Evolutionary conservation across 2,113 vertebrate species (phyloP).

Genomic region (Bufo gargarizans): DNA sequence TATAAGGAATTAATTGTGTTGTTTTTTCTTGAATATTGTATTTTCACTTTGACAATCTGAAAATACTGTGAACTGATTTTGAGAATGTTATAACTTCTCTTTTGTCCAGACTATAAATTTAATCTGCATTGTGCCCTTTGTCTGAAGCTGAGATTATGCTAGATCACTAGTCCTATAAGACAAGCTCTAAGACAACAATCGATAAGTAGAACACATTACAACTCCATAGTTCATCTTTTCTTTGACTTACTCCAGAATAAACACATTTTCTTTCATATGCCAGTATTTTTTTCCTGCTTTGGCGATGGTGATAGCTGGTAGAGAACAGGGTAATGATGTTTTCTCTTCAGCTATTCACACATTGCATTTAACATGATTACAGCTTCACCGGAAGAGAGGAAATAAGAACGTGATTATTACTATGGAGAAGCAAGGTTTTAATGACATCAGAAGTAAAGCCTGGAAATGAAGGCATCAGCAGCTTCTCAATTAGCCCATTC

Average conservation of each 20-base stretch:
- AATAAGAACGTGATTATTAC: conserved; percentile 52
- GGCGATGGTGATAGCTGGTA: conserved; percentile 2
- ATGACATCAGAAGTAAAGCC: conserved; percentile 47
- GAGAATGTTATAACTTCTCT: no score
- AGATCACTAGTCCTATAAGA: no score
- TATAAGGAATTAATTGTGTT: no score
- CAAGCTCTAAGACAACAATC: background rate
- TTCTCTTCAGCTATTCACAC: conserved; percentile 36
- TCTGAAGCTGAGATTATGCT: no score
- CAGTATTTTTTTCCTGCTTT: background rate
- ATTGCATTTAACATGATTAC: conserved; percentile 51
- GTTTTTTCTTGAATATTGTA: no score
- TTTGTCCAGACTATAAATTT: no score
- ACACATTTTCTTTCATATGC: background rate
- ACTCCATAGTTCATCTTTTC: background rate
- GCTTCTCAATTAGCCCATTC: conserved; percentile 27
- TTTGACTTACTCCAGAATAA: background rate
- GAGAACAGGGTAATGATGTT: conserved; percentile 42
- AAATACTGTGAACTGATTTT: no score
- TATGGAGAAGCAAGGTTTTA: conserved; percentile 43
- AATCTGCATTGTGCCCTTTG: no score
- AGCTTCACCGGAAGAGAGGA: conserved; percentile 49
- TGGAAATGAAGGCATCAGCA: conserved; percentile 23
- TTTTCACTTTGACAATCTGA: no score
- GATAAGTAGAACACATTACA: background rate